phyloP scores from a whole-genome alignment of 2,888 invertebrate species.

The Torymus texanus region DNA sequence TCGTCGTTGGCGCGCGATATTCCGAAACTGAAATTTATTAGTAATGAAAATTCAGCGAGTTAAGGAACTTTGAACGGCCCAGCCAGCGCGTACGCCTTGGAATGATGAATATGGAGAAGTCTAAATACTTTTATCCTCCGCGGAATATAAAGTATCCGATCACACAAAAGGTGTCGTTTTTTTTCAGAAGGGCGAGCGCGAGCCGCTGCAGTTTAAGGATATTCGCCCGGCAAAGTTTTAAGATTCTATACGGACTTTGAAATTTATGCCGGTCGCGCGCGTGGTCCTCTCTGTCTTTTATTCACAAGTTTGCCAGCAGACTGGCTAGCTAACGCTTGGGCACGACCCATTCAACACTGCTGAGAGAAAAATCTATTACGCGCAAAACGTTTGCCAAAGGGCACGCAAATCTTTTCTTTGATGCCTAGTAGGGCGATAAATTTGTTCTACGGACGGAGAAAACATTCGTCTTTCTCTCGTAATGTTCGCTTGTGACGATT shows the following conservation, averaged over 20 bases:
- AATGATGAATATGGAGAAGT: slow-evolving; percentile 51
- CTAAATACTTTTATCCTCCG: slow-evolving; percentile 50
- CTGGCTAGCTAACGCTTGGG: no score
- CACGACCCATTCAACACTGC: background rate
- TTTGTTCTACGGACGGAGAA: background rate
- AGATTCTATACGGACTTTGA: slow-evolving; percentile 42
- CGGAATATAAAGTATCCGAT: slow-evolving; percentile 51
- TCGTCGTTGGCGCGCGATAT: slow-evolving; percentile 12
- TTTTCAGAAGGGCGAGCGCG: background rate
- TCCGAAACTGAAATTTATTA: slow-evolving; percentile 43
- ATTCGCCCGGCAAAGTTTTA: slow-evolving; percentile 36
- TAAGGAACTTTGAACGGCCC: slow-evolving; percentile 33
- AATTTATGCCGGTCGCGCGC: slow-evolving; percentile 37
- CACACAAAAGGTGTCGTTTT: slow-evolving; percentile 21
- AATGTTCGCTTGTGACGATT: no score
- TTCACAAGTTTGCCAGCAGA: slow-evolving; percentile 38
- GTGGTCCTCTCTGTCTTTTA: slow-evolving; percentile 16
- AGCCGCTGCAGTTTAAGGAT: slow-evolving; percentile 37
- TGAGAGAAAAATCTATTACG: slow-evolving; percentile 46
- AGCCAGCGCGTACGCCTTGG: background rate
- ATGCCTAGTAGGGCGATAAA: background rate
- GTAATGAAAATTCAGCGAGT: slow-evolving; percentile 46
- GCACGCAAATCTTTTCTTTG: slow-evolving; percentile 20
- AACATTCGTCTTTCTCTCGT: background rate
- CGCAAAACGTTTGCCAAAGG: slow-evolving; percentile 38